Evolutionary conservation across 2,888 invertebrate species (phyloP).

Genomic region (Griposia aprilina): DNA sequence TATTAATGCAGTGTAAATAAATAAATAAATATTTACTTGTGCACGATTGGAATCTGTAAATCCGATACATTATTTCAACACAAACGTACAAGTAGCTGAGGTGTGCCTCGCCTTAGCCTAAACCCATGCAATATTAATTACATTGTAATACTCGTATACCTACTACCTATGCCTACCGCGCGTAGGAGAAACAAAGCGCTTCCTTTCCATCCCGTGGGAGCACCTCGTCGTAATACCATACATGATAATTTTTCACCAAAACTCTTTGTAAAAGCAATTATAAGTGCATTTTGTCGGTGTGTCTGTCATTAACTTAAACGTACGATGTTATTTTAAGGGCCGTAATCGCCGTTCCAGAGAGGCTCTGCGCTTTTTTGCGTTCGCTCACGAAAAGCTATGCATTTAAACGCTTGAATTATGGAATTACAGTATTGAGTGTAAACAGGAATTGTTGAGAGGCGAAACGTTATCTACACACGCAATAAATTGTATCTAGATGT

Average conservation of each 20-base stretch:
- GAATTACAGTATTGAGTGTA: conserved; percentile 90
- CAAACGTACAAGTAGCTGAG: conserved; percentile 18
- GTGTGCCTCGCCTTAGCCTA: conserved; percentile 11
- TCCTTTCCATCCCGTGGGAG: conserved; percentile 77
- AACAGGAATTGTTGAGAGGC: conserved; percentile 78
- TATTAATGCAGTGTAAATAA: conserved; percentile 57
- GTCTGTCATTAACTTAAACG: conserved; percentile 90
- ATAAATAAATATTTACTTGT: conserved; percentile 44
- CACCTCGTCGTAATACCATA: conserved; percentile 78
- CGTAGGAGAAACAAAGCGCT: conserved; percentile 40
- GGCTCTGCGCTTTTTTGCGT: conserved; percentile 83
- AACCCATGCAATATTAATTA: conserved; percentile 21
- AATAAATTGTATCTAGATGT: conserved; percentile 42
- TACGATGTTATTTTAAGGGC: conserved; percentile 90
- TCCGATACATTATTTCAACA: conserved; percentile 53
- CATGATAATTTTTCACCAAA: conserved; percentile 89
- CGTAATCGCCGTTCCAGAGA: conserved; percentile 87
- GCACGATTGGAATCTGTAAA: conserved; percentile 52
- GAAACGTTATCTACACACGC: conserved; percentile 52
- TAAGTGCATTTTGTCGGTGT: conserved; percentile 90
- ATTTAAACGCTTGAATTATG: conserved; percentile 91
- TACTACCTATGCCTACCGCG: not conserved
- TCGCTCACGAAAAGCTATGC: conserved; percentile 89
- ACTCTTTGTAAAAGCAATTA: conserved; percentile 89
- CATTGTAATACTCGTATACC: not conserved